Percentiles rank a stretch among this genome's conserved stretches.
Conservation (phyloP, 2,797 vertebrate species). For the Labroides dimidiatus region DNA sequence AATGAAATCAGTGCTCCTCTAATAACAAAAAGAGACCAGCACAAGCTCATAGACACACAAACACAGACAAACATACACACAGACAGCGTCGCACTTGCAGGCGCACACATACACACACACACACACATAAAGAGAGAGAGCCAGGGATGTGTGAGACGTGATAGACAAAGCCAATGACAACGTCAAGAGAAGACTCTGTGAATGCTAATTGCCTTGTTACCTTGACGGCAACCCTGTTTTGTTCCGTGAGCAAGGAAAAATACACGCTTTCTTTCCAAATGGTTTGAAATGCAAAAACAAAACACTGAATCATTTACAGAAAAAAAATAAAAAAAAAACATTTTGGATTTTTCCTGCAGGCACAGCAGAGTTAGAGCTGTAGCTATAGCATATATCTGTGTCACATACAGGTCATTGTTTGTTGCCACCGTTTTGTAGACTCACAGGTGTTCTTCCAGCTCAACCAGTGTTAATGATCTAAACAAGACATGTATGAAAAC, state of each 20-base stretch:
- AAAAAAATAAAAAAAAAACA: no score
- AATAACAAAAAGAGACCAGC: conserved; percentile 17
- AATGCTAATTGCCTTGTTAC: conserved; percentile 35
- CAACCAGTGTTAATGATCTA: not conserved
- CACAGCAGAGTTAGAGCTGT: not conserved
- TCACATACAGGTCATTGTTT: not conserved
- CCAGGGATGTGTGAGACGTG: conserved; percentile 7
- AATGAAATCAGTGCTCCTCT: conserved; percentile 22
- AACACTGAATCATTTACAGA: not conserved
- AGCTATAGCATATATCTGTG: not conserved
- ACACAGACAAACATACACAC: no score
- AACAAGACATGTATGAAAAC: conserved; percentile 9
- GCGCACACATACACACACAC: not conserved
- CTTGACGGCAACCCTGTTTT: conserved; percentile 1
- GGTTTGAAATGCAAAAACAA: not conserved
- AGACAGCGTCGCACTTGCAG: not conserved
- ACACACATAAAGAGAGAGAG: no score
- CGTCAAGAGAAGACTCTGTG: conserved; percentile 10
- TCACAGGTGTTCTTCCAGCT: not conserved
- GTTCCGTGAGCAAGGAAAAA: conserved; percentile 2
- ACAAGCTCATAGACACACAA: not conserved
- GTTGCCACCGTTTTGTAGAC: not conserved
- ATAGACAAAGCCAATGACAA: conserved; percentile 16
- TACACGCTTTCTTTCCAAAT: not conserved
- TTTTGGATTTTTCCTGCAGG: not conserved